A percentile compares a stretch with the other conserved stretches of the same genome.
These are phyloP conservation scores for Loris lydekkerianus DNA, from an alignment of 2,797 vertebrate genomes.

Conservation along the genomic window DNA sequence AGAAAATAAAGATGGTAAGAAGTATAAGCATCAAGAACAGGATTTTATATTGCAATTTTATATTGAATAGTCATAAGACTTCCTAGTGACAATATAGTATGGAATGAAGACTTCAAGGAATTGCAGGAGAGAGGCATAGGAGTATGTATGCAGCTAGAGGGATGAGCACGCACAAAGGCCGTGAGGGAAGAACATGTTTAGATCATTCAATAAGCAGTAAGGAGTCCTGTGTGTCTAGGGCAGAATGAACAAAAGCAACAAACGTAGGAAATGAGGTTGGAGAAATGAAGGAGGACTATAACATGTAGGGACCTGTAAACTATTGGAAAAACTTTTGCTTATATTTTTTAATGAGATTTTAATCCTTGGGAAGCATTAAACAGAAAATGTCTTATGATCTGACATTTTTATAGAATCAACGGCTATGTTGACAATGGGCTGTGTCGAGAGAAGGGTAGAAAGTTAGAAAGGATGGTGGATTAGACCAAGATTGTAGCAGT, in stretches of 20 bases:
- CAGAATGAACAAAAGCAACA: background rate
- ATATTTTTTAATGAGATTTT: background rate
- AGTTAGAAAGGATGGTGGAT: background rate
- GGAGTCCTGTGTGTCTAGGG: background rate
- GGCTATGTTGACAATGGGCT: background rate
- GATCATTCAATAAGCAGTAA: background rate
- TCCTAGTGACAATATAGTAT: background rate
- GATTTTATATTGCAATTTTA: background rate
- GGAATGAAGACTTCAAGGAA: background rate
- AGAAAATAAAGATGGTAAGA: background rate
- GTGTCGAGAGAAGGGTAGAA: rapidly evolving
- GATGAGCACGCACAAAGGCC: background rate
- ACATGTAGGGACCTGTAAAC: background rate
- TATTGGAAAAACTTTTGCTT: background rate
- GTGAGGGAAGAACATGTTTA: rapidly evolving
- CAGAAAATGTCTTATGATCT: background rate
- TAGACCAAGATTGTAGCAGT: background rate
- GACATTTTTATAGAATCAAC: background rate
- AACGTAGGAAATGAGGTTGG: background rate
- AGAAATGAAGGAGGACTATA: background rate
- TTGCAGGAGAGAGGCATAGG: background rate
- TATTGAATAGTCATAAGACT: background rate
- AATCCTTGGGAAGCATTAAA: background rate
- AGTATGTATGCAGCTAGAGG: background rate
- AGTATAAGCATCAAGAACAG: background rate